These are phyloP conservation scores for Chrysogorgia sp. DNA, from an alignment of 92 coral and sea anemone genomes.

Conservation along the genomic window DNA sequence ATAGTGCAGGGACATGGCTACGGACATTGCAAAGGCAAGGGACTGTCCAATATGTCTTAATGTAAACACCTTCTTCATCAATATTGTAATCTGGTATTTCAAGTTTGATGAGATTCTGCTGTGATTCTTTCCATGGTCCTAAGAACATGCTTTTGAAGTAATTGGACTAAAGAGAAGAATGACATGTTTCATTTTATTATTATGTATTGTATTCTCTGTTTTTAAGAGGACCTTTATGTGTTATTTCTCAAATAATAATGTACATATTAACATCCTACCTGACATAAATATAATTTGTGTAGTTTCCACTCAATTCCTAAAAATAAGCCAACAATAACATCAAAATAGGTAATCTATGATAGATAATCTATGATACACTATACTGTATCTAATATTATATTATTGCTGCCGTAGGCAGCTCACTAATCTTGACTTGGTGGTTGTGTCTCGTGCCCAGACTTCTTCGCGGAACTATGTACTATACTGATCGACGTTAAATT, in stretches of 20 bases:
- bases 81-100: slow-evolving; percentile 89
- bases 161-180: slow-evolving; percentile 66
- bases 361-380: no score
- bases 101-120: slow-evolving; percentile 66
- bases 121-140: slow-evolving; percentile 93
- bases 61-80: slow-evolving; percentile 73
- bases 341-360: no score
- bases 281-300: slow-evolving; percentile 87
- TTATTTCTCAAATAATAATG: background rate
- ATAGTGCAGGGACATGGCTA: background rate
- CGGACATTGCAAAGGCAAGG: no score
- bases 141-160: slow-evolving; percentile 93
- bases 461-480: no score
- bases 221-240: no score
- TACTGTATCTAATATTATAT: no score
- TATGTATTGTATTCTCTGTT: background rate
- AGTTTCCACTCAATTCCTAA: slow-evolving; percentile 93
- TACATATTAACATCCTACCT: slow-evolving; percentile 66
- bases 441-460: no score
- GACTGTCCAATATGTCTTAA: no score
- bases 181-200: no score
- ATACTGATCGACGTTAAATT: no score
- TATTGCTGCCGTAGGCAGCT: no score
- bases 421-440: no score
- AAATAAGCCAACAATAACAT: background rate